These are phyloP conservation scores for Peromyscus aztecus DNA, from an alignment of 2,797 vertebrate genomes.

Conservation along the genomic window DNA sequence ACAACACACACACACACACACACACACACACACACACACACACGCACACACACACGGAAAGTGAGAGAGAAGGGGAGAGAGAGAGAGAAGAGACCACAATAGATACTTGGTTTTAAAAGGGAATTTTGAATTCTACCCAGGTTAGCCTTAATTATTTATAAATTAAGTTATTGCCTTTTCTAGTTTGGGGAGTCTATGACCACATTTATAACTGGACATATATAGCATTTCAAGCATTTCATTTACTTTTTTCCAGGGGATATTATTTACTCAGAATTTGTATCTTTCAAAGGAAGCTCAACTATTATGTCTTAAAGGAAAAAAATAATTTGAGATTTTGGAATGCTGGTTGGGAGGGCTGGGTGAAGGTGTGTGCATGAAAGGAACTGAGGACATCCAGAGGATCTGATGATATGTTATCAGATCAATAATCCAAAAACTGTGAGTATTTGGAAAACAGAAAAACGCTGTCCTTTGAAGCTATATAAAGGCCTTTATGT, in stretches of 20 bases:
- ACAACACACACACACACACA: background rate
- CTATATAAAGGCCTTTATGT: conserved; percentile 43
- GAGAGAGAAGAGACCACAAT: background rate
- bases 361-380: background rate
- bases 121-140: background rate
- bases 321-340: conserved; percentile 32
- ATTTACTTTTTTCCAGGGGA: conserved; percentile 52
- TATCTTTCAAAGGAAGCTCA: conserved; percentile 63
- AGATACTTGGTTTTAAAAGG: background rate
- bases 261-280: conserved; percentile 42
- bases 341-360: background rate
- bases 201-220: conserved; percentile 56
- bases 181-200: conserved; percentile 30
- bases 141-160: conserved; percentile 34
- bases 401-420: conserved; percentile 49
- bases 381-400: conserved; percentile 15
- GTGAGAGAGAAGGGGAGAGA: background rate
- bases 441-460: conserved; percentile 61
- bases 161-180: conserved; percentile 63
- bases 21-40: background rate
- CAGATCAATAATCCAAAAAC: conserved; percentile 59
- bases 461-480: conserved; percentile 51
- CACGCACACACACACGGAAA: background rate
- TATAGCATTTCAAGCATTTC: background rate
- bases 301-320: conserved; percentile 64